These are phyloP conservation scores for Ornithorhynchus anatinus DNA, from an alignment of 2,113 vertebrate genomes.

Conservation along the genomic window DNA sequence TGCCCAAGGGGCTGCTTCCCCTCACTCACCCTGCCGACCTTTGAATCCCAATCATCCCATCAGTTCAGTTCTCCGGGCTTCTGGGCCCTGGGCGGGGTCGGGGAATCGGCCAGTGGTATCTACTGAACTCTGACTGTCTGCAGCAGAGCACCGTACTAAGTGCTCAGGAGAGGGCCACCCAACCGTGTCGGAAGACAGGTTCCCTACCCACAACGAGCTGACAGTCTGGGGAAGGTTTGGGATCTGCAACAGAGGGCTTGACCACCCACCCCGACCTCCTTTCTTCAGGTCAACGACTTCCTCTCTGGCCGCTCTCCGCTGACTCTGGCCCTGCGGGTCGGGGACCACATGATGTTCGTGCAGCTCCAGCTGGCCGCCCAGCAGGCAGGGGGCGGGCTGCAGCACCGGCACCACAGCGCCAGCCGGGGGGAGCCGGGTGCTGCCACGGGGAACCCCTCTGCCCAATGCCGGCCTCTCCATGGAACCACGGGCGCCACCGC, in stretches of 20 bases:
- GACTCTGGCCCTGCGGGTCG: constrained; percentile 93
- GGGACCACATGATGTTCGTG: constrained; percentile 99
- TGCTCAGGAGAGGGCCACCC: background rate
- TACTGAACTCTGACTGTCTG: no score
- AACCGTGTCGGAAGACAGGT: background rate
- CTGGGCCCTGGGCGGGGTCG: background rate
- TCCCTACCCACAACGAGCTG: background rate
- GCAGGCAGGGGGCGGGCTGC: constrained; percentile 83
- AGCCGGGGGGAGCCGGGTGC: constrained; percentile 70
- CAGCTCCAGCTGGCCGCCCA: constrained; percentile 96
- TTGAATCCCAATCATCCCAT: no score
- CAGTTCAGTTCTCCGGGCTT: background rate
- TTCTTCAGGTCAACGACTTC: constrained; percentile 94
- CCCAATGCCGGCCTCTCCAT: constrained; percentile 59
- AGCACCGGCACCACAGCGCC: constrained; percentile 81
- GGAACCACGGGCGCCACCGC: constrained; percentile 24
- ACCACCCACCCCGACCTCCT: background rate
- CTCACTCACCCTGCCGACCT: no score
- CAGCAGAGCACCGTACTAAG: no score
- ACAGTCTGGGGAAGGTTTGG: background rate
- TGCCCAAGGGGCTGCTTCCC: background rate
- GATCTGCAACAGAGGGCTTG: no score
- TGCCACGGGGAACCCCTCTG: constrained; percentile 24
- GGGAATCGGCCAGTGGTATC: background rate
- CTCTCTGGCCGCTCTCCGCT: constrained; percentile 94